Percentiles rank a stretch among this genome's conserved stretches.
These are phyloP conservation scores for Turritopsis rubra DNA, from an alignment of 30 jellyfish, hydroid and myxozoan species.

Conservation along the genomic window DNA sequence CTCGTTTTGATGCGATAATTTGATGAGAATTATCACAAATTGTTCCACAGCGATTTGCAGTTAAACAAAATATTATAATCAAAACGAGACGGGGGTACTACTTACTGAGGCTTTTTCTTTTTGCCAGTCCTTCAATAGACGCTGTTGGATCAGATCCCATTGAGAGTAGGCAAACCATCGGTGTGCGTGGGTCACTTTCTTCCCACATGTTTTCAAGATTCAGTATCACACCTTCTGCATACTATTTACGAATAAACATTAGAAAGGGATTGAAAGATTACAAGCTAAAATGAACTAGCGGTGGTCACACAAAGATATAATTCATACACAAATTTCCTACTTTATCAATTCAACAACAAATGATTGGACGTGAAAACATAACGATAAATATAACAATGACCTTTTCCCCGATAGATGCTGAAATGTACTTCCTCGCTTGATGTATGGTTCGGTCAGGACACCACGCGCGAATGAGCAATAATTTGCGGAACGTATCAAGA, in stretches of 20 bases:
- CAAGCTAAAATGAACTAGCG: not conserved
- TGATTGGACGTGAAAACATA: too few species aligned
- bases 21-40: too few species aligned
- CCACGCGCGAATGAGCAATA: slow-evolving; percentile 74
- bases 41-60: too few species aligned
- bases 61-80: too few species aligned
- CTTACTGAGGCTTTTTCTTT: slow-evolving; percentile 62
- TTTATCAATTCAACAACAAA: not conserved
- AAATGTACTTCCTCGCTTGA: slow-evolving; percentile 78
- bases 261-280: not conserved
- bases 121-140: slow-evolving; percentile 69
- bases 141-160: slow-evolving; percentile 91
- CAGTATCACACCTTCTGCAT: slow-evolving; percentile 65
- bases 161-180: slow-evolving; percentile 70
- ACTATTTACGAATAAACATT: slow-evolving; percentile 15
- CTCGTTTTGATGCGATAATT: too few species aligned
- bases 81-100: too few species aligned
- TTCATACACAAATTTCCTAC: too few species aligned
- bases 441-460: slow-evolving; percentile 85
- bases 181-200: slow-evolving; percentile 65
- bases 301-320: not conserved
- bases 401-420: slow-evolving; percentile 68
- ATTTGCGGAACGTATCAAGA: slow-evolving; percentile 62
- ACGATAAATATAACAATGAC: too few species aligned
- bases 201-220: slow-evolving; percentile 79